phyloP scores from a whole-genome alignment of 2,888 invertebrate genomes.

The Anodontia alba region DNA sequence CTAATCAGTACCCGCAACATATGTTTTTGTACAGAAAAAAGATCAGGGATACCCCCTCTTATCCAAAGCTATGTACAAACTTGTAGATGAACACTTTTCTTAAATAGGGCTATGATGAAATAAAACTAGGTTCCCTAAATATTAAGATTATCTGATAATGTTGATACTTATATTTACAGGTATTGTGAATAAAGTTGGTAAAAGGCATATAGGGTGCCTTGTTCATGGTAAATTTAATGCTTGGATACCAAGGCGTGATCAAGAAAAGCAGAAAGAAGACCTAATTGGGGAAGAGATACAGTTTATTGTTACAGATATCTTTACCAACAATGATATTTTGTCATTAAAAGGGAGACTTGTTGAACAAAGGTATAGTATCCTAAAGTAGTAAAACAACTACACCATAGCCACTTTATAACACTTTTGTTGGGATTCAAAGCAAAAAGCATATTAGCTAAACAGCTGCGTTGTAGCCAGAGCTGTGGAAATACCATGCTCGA shows the following conservation, averaged over 20 bases:
- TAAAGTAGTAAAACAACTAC: background rate
- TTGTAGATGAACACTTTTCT: too few relatives aligned
- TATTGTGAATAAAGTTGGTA: conserved; percentile 89
- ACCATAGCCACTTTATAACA: too few relatives aligned
- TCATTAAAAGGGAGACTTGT: conserved; percentile 61
- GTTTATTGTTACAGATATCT: conserved; percentile 88
- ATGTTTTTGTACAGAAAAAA: too few relatives aligned
- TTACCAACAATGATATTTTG: conserved; percentile 79
- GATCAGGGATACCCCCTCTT: too few relatives aligned
- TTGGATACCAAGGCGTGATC: conserved; percentile 88
- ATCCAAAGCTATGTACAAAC: too few relatives aligned
- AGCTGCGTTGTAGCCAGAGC: background rate
- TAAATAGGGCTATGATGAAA: too few relatives aligned
- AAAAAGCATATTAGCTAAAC: too few relatives aligned
- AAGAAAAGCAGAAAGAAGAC: conserved; percentile 57
- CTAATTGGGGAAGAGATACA: conserved; percentile 88
- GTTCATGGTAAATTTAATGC: conserved; percentile 90
- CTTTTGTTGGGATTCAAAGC: too few relatives aligned
- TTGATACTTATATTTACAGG: conserved; percentile 85
- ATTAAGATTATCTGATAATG: too few relatives aligned
- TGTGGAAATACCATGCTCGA: too few relatives aligned
- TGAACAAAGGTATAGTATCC: background rate
- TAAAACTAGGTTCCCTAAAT: too few relatives aligned
- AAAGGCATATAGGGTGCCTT: conserved; percentile 89
- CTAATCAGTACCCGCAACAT: too few relatives aligned